phyloP scores from a whole-genome alignment of 2,888 invertebrate genomes.

The Leptopterna dolabrata region DNA sequence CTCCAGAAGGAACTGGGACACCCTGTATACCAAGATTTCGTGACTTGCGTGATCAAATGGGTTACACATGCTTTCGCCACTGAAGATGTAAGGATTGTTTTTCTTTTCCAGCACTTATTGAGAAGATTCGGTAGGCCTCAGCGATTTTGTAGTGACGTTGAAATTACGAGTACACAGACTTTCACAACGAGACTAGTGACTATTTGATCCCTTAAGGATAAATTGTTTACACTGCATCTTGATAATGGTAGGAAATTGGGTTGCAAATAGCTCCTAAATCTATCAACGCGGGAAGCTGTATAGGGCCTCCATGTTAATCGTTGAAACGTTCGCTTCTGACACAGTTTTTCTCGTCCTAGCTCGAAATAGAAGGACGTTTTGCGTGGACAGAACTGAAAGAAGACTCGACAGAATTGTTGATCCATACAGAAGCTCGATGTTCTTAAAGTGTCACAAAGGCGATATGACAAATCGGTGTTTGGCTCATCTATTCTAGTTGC shows the following conservation, averaged over 20 bases:
- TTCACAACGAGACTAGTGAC: neutral
- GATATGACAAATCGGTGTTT: neutral
- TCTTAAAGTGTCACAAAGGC: neutral
- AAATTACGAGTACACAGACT: no score
- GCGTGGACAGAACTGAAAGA: neutral
- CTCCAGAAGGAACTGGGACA: no score
- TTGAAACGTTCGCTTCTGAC: neutral
- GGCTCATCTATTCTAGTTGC: neutral
- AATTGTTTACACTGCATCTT: neutral
- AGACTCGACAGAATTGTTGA: neutral
- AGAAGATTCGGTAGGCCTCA: no score
- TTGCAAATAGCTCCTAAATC: neutral
- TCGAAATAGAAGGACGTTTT: neutral
- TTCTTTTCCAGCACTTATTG: no score
- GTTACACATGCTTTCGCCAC: no score
- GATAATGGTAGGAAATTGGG: neutral
- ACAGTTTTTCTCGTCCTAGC: neutral
- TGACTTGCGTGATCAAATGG: no score
- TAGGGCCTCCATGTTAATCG: neutral
- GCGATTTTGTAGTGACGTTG: no score
- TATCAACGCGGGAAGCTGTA: neutral
- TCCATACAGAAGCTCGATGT: neutral
- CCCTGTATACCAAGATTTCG: no score
- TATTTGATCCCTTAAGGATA: neutral
- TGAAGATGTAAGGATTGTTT: no score